Evolutionary conservation across 53 echinoderm and acorn worm genomes (phyloP).

Genomic region (Holothuria leucospilota): DNA sequence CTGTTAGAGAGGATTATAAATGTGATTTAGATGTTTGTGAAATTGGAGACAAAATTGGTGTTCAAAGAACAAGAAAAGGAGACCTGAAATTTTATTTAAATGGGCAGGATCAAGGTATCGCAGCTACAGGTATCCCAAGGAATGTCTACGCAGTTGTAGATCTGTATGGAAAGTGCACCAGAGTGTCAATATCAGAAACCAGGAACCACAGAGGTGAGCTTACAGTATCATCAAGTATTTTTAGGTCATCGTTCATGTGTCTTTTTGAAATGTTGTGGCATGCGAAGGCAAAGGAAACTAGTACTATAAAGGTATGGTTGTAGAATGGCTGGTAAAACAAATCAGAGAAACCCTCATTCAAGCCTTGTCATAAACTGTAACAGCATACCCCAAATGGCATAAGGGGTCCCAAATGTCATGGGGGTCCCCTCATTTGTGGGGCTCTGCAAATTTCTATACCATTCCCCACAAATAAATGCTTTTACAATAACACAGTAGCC

Average conservation of each 20-base stretch:
- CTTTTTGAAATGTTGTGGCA: background rate
- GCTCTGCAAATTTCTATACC: no score
- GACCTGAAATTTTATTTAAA: slow-evolving; percentile 87
- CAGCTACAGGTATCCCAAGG: slow-evolving; percentile 70
- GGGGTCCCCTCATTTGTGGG: no score
- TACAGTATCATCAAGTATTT: background rate
- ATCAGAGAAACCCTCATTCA: no score
- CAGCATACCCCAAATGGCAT: no score
- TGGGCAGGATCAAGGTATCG: slow-evolving; percentile 83
- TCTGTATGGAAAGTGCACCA: slow-evolving; percentile 96
- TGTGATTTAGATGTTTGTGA: slow-evolving; percentile 83
- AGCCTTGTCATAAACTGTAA: no score
- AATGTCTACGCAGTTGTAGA: slow-evolving; percentile 89
- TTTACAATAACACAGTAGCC: no score
- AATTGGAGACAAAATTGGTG: slow-evolving; percentile 86
- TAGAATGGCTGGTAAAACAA: background rate
- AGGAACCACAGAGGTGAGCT: slow-evolving; percentile 59
- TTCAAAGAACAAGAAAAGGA: slow-evolving; percentile 78
- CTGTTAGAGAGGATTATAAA: slow-evolving; percentile 85
- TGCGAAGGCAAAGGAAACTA: background rate
- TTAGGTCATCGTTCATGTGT: background rate
- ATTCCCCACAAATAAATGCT: no score
- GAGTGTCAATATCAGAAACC: slow-evolving; percentile 74
- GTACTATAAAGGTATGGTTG: background rate
- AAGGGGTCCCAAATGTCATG: no score